Base-by-base conservation (phyloP, 2,113 vertebrate genomes). In the Myotis brandtii region DNA sequence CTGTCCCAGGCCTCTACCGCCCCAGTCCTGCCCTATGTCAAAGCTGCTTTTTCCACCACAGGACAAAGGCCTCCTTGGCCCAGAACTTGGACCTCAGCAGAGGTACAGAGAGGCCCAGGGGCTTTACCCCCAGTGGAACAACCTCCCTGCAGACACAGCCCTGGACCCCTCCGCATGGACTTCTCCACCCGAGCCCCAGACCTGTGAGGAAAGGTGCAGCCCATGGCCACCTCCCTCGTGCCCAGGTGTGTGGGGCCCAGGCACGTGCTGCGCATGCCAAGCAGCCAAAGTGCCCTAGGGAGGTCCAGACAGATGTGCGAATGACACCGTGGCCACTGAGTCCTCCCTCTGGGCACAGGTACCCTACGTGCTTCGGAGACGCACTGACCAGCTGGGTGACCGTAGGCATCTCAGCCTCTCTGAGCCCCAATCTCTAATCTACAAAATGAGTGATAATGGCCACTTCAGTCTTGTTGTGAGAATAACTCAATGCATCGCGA, bases 81-180 rank as follows among this genome's bases (percentile, higher is more conserved):
- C 43, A 16, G 34, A 93, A 9, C 8, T 20, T 62, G 52, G 64
- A 25, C 43, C 50, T 10, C 64, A 77, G 70, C 34, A 59, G 52
- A 59, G 54, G 23, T 40, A 16, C 52, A 17, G 52, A 27, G n/a
- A 56, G 23, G 7, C 50, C 12, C 23, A 59, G 34, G 40, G 54
- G 52, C 27, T 81, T 56, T 25, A 14, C 77, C 30, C n/a, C 6
- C 70, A 88, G 40, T n/a, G 32, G 40, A 91, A 40, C 70, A 73
- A 52, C 52, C 52, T 91, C 52, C 52, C 20, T 27, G 76, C 54
- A 82, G 67, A 94, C 30, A 73, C 54, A 37, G n/a, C 20, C 48
- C 40, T 1, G 5, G n/a, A 40, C 43, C 43, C n/a, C 54, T 14
- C 27, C 8, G 20, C 0, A 0, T 9, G 23, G n/a, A 14, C 43